phyloP scores from a whole-genome alignment of 2,113 vertebrate species.

The Bujurquina vittata region DNA sequence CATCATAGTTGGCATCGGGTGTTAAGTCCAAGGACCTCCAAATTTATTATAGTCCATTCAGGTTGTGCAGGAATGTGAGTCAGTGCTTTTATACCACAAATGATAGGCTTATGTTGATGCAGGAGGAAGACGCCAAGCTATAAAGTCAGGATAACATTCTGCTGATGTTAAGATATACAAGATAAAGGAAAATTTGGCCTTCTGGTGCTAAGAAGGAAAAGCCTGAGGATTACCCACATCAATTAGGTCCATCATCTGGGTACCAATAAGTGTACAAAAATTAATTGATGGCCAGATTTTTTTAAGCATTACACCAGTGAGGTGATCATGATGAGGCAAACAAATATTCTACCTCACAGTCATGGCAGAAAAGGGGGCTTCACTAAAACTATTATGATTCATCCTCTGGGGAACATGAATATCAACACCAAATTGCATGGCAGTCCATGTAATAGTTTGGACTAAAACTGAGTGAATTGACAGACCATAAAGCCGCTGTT shows the following conservation, averaged over 20 bases:
- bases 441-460: background rate
- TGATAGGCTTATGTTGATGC: background rate
- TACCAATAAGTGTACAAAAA: no score
- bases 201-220: no score
- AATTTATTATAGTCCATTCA: background rate
- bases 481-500: background rate
- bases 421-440: background rate
- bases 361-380: background rate
- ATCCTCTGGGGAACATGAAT: background rate
- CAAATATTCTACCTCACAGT: background rate
- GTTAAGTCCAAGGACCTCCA: background rate
- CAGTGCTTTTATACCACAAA: background rate
- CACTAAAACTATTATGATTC: background rate
- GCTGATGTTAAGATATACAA: no score
- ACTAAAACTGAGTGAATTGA: background rate
- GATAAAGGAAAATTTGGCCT: no score
- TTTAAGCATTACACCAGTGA: background rate
- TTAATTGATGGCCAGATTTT: background rate
- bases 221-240: no score
- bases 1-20: background rate
- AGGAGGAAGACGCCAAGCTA: background rate
- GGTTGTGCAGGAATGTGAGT: conserved; percentile 4
- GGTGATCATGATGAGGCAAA: background rate
- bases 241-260: no score
- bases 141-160: no score